Evolutionary conservation across 1,140 invertebrate genomes (phyloP).

Genomic region (Medauroidea extradentata): DNA sequence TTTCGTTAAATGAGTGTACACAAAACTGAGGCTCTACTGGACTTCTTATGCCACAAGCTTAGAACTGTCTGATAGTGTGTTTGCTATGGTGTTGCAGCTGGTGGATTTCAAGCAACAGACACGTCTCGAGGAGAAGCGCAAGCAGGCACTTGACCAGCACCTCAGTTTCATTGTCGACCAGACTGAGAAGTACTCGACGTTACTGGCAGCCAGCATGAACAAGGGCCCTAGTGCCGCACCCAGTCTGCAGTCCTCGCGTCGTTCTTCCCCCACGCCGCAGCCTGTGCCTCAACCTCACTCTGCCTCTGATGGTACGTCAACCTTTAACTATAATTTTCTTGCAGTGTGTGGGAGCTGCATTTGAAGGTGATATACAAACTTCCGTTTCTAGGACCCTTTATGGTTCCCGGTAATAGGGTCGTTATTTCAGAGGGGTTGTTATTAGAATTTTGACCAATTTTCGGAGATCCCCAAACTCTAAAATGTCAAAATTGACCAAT

Average conservation of each 20-base stretch:
- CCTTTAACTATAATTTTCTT: too few relatives aligned
- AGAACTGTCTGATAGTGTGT: neutral
- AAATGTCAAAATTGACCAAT: too few relatives aligned
- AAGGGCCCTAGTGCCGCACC: conserved; percentile 40
- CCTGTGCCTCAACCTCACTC: conserved; percentile 1
- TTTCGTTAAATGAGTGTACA: neutral
- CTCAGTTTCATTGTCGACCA: conserved; percentile 98
- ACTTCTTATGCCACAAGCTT: too few relatives aligned
- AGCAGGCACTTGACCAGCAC: conserved; percentile 94
- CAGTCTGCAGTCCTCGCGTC: conserved; percentile 38
- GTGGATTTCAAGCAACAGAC: conserved; percentile 94
- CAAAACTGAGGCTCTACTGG: too few relatives aligned
- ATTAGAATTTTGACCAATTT: too few relatives aligned
- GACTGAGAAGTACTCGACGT: conserved; percentile 95
- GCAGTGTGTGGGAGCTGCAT: too few relatives aligned
- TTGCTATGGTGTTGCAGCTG: conserved; percentile 57
- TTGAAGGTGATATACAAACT: too few relatives aligned
- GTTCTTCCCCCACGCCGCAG: conserved; percentile 41
- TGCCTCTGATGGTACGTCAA: conserved; percentile 48
- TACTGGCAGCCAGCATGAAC: conserved; percentile 78
- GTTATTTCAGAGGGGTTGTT: too few relatives aligned
- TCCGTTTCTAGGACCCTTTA: too few relatives aligned
- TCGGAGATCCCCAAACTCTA: too few relatives aligned
- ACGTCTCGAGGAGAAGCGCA: conserved; percentile 88
- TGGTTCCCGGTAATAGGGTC: too few relatives aligned